Evolutionary conservation across 2,888 invertebrate species (phyloP), one percentile per base, ranked within the genome.

Genomic region (Meteorus cinctellus): DNA sequence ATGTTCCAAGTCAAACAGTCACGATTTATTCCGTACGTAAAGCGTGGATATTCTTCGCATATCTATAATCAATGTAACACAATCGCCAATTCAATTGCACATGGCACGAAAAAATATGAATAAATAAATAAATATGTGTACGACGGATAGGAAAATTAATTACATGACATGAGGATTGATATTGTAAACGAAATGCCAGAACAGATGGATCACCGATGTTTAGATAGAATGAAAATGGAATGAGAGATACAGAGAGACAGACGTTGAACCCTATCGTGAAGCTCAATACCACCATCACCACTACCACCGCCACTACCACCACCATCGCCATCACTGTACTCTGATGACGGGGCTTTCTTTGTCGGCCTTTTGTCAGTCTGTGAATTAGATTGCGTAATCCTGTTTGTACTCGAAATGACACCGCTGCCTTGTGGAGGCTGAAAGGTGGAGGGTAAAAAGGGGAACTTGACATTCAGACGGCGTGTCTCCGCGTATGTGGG

Each of bases 341-440:
- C 69, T 55, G 69, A 55, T 31, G 55, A 55, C 19, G 55, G 19
- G 31, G 51, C 31, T 69, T 34, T 31, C 55, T 69, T 55, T 55
- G 69, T 69, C 36, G 81, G 82, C 80, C 87, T 86, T 87, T 89
- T 89, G 88, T 89, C 86, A 84, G 83, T 74, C 82, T 70, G 83
- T 84, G 87, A 87, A 89, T 88, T 88, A 87, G 86, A 89, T 89
- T 86, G 87, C 85, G 86, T 87, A 88, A 89, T 89, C 87, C 86
- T 86, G 87, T 89, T 89, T 88, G 89, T 87, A 87, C 84, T 86
- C 84, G 86, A 87, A 88, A 88, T 87, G 88, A 89, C 88, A 88
- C 87, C 84, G 85, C 81, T 85, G 85, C 85, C 84, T 85, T 83
- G 19, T 8, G 55, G 55, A 4, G 55, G 19, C 4, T 8, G 19